Evolutionary conservation across 2,797 vertebrate genomes (phyloP).

Genomic region (Megaceryle alcyon): DNA sequence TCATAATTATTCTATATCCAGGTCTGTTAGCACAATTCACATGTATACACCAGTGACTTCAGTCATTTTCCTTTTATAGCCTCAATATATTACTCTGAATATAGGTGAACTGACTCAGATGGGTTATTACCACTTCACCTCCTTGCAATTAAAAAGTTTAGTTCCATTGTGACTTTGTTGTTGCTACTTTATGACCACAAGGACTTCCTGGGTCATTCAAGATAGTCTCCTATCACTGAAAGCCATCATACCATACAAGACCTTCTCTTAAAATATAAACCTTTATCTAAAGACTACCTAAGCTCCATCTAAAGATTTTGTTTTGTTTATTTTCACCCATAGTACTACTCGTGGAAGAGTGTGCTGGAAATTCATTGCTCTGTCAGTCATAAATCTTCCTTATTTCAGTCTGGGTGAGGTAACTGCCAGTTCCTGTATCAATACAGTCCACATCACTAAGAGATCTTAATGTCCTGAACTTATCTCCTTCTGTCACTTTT

Average conservation of each 20-base stretch:
- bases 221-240: neutral
- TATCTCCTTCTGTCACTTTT: neutral
- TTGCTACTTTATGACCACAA: neutral
- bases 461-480: neutral
- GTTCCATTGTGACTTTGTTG: neutral
- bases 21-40: slow-evolving; percentile 6
- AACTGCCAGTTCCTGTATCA: neutral
- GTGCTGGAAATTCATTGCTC: neutral
- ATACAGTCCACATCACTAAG: neutral
- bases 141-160: neutral
- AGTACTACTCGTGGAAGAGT: neutral
- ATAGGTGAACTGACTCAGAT: slow-evolving; percentile 36
- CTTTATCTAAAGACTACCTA: neutral
- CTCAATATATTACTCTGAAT: neutral
- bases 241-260: neutral
- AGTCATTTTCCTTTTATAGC: slow-evolving; percentile 56
- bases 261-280: neutral
- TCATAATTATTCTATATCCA: slow-evolving; percentile 15
- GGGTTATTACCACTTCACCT: slow-evolving; percentile 10
- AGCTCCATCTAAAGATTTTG: neutral
- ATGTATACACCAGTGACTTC: neutral
- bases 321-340: neutral
- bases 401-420: neutral
- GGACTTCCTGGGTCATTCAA: neutral
- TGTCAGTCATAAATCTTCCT: neutral